Conservation (phyloP, 2,113 vertebrate genomes). For the Notarius quadriscutis region DNA sequence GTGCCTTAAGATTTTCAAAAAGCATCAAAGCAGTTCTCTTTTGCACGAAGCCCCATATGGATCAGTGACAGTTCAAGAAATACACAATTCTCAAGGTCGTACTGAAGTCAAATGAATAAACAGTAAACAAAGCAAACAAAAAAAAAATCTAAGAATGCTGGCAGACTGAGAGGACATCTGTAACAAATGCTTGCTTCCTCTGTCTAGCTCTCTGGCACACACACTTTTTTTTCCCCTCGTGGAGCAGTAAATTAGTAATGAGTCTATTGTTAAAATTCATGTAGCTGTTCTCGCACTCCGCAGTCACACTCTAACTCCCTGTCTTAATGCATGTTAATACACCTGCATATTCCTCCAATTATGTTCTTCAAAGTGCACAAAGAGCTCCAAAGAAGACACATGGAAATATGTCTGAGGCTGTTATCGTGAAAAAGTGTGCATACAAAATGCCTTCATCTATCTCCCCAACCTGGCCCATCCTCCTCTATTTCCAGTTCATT, state of each 20-base stretch:
- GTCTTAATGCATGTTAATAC: slow-evolving; percentile 45
- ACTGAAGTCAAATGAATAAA: slow-evolving; percentile 21
- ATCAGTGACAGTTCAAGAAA: slow-evolving; percentile 26
- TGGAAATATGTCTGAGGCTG: not conserved
- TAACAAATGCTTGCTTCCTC: slow-evolving; percentile 7
- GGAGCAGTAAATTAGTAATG: slow-evolving; percentile 53
- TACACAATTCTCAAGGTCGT: not conserved
- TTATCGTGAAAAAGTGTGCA: slow-evolving; percentile 4
- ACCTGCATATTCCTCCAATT: slow-evolving; percentile 26
- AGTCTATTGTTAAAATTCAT: slow-evolving; percentile 56
- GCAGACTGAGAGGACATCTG: slow-evolving; percentile 15
- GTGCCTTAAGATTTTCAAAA: slow-evolving; percentile 4
- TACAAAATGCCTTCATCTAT: slow-evolving; percentile 20
- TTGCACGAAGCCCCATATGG: slow-evolving; percentile 21
- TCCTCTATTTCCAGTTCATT: slow-evolving; percentile 22
- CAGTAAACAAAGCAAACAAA: not conserved
- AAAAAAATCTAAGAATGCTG: not conserved
- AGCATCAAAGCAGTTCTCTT: not conserved
- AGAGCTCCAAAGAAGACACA: slow-evolving; percentile 11
- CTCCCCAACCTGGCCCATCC: slow-evolving; percentile 15
- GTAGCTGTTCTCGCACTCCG: slow-evolving; percentile 35
- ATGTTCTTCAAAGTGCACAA: slow-evolving; percentile 36
- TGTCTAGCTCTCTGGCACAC: slow-evolving; percentile 10
- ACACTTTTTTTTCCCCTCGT: not conserved
- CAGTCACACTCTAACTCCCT: slow-evolving; percentile 15